These are phyloP conservation scores for Nudaria mundana DNA, from an alignment of 2,888 invertebrate species.

Conservation along the genomic window DNA sequence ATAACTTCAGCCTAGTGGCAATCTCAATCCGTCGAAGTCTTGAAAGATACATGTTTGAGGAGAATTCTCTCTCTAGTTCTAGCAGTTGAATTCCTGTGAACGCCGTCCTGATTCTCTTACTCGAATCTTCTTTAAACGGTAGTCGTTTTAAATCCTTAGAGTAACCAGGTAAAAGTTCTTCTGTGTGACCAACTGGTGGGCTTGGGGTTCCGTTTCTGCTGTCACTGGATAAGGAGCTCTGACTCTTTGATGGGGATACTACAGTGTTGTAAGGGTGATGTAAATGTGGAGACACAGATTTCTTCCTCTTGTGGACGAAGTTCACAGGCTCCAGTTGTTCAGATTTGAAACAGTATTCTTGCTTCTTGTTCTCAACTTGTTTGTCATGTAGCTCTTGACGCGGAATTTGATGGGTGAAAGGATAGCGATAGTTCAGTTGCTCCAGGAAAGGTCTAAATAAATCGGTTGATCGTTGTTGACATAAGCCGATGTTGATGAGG, in stretches of 20 bases:
- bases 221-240: slow-evolving; percentile 66
- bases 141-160: slow-evolving; percentile 70
- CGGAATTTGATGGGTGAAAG: slow-evolving; percentile 65
- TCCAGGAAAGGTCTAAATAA: slow-evolving; percentile 73
- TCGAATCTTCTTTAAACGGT: slow-evolving; percentile 83
- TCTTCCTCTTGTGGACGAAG: slow-evolving; percentile 60
- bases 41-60: slow-evolving; percentile 94
- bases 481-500: slow-evolving; percentile 83
- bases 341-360: slow-evolving; percentile 54
- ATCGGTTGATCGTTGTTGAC: slow-evolving; percentile 77
- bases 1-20: slow-evolving; percentile 91
- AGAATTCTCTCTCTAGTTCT: slow-evolving; percentile 93
- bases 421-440: slow-evolving; percentile 68
- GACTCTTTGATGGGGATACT: slow-evolving; percentile 64
- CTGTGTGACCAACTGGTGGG: slow-evolving; percentile 70
- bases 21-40: slow-evolving; percentile 95
- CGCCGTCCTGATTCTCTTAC: slow-evolving; percentile 95
- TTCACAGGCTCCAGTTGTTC: slow-evolving; percentile 61
- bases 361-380: slow-evolving; percentile 46
- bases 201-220: slow-evolving; percentile 81
- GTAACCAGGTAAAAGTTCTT: slow-evolving; percentile 69
- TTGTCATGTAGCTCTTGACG: slow-evolving; percentile 59
- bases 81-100: slow-evolving; percentile 95
- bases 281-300: slow-evolving; percentile 67
- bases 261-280: slow-evolving; percentile 69